These are phyloP conservation scores for Dendroctonus valens DNA, from an alignment of 1,140 invertebrate genomes.

Conservation along the genomic window DNA sequence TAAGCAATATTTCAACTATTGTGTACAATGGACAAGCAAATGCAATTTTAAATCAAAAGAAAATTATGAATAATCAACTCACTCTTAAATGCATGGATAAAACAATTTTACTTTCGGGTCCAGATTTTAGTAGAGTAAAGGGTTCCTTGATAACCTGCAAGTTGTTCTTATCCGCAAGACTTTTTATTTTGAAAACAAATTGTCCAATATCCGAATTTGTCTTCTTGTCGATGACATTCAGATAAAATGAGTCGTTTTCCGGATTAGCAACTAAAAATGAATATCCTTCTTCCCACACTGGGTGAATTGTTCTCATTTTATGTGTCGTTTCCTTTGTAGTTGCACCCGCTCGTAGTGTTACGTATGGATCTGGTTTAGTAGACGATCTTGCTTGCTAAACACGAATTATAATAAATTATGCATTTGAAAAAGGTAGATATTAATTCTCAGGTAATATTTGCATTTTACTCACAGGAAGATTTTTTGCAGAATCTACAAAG, in stretches of 20 bases:
- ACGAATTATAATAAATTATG: slow-evolving; percentile 44
- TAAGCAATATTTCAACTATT: too few relatives aligned
- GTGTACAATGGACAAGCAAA: too few relatives aligned
- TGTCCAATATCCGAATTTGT: slow-evolving; percentile 71
- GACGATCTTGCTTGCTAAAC: slow-evolving; percentile 62
- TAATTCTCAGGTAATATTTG: background rate
- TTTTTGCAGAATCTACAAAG: slow-evolving; percentile 85
- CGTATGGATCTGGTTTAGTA: slow-evolving; percentile 76
- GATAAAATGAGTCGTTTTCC: slow-evolving; percentile 76
- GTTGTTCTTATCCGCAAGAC: slow-evolving; percentile 68
- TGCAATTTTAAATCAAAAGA: too few relatives aligned
- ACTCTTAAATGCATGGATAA: slow-evolving; percentile 77
- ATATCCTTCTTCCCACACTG: slow-evolving; percentile 79
- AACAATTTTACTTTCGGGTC: slow-evolving; percentile 74
- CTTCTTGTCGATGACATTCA: slow-evolving; percentile 82
- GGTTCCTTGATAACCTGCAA: slow-evolving; percentile 79
- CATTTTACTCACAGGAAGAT: slow-evolving; percentile 73
- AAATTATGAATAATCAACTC: slow-evolving; percentile 40
- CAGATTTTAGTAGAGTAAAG: slow-evolving; percentile 74
- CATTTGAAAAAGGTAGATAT: too few relatives aligned
- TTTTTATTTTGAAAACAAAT: slow-evolving; percentile 70
- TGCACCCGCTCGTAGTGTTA: slow-evolving; percentile 69
- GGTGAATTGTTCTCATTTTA: slow-evolving; percentile 69
- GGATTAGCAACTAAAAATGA: slow-evolving; percentile 89
- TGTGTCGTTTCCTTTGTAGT: slow-evolving; percentile 68